Conservation (phyloP, 2,113 vertebrate species). For the Chloropsis cyanopogon region DNA sequence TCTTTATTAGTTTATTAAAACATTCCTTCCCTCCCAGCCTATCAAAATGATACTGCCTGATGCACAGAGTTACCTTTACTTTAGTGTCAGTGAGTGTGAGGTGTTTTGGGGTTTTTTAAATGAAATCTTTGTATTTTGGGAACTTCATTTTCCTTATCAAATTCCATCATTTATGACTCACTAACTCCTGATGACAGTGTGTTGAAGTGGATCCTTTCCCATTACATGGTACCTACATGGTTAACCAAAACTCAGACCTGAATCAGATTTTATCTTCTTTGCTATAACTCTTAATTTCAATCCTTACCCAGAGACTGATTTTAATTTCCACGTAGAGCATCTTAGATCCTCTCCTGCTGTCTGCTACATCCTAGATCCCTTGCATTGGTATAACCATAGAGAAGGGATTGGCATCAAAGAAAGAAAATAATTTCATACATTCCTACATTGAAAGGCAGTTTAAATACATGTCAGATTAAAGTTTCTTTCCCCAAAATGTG, state of each 20-base stretch:
- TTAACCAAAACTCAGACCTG: neutral
- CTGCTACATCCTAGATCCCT: neutral
- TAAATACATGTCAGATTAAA: neutral
- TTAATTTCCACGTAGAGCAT: neutral
- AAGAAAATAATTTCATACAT: neutral
- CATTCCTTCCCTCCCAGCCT: neutral
- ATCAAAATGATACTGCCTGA: neutral
- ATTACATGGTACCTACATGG: neutral
- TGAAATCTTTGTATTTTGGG: neutral
- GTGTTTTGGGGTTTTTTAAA: neutral
- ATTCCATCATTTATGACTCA: neutral
- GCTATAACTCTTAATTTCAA: neutral
- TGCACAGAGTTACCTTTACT: neutral
- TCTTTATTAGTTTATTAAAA: constrained; percentile 1
- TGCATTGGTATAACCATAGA: neutral
- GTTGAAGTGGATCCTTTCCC: neutral
- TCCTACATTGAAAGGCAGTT: neutral
- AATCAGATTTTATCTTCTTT: neutral
- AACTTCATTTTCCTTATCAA: neutral
- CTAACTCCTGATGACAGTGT: neutral
- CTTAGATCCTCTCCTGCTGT: neutral
- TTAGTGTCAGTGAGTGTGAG: neutral
- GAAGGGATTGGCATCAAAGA: neutral
- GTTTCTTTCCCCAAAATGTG: neutral
- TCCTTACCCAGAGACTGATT: neutral